A percentile compares a stretch with the other conserved stretches of the same genome.
These are phyloP conservation scores for Lasioglossum pauxillum DNA, from an alignment of 2,888 invertebrate species.

Conservation along the genomic window DNA sequence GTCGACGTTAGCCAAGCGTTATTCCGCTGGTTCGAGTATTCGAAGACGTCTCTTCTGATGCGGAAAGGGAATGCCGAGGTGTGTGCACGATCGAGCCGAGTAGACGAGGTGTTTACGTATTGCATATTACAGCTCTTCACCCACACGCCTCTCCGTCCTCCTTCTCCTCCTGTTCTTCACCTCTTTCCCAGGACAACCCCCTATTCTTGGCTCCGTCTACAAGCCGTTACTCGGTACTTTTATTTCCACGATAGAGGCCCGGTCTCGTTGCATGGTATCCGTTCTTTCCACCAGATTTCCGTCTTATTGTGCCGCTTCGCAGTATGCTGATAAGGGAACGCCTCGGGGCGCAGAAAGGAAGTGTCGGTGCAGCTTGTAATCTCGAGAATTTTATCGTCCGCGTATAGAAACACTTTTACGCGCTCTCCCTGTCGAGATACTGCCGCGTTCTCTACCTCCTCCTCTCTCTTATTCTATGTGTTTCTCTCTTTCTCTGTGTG, in stretches of 20 bases:
- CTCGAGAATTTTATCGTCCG: conserved; percentile 60
- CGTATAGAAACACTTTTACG: conserved; percentile 56
- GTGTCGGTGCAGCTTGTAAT: conserved; percentile 53
- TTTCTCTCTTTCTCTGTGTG: neutral
- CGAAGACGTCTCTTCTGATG: conserved; percentile 52
- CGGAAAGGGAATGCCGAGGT: conserved; percentile 46
- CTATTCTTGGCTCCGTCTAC: conserved; percentile 41
- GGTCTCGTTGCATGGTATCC: conserved; percentile 69
- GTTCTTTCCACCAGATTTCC: conserved; percentile 74
- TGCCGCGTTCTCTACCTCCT: neutral
- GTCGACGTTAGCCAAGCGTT: conserved; percentile 16
- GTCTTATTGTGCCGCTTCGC: conserved; percentile 71
- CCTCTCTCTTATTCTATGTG: neutral
- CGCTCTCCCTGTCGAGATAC: conserved; percentile 29
- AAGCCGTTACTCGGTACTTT: conserved; percentile 62
- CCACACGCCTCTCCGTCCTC: neutral
- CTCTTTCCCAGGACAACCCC: conserved; percentile 3
- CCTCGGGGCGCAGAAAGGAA: conserved; percentile 55
- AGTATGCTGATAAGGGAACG: conserved; percentile 68
- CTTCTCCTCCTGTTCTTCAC: neutral
- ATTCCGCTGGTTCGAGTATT: conserved; percentile 11
- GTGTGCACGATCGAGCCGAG: conserved; percentile 31
- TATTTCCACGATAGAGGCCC: conserved; percentile 68
- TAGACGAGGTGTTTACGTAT: conserved; percentile 51
- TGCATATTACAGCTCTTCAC: conserved; percentile 48